These are phyloP conservation scores for Tenthredo amoena DNA, from an alignment of 2,888 invertebrate genomes.

Conservation along the genomic window DNA sequence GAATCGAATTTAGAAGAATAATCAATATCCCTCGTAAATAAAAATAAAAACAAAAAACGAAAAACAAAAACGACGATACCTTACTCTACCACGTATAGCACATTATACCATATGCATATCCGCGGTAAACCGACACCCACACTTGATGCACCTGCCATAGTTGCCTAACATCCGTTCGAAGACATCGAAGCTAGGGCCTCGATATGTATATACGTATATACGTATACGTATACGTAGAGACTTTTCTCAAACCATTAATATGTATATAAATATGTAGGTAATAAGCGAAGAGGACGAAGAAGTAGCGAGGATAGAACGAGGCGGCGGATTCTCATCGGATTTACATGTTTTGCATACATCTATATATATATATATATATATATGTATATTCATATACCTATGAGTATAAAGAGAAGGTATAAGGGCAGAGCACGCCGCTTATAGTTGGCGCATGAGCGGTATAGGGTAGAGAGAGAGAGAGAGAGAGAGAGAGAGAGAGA, in stretches of 20 bases:
- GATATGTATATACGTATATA: not conserved
- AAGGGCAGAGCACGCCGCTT: not conserved
- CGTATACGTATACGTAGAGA: not conserved
- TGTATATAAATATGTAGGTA: constrained; percentile 19
- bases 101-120: not conserved
- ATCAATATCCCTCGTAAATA: not conserved
- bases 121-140: constrained; percentile 38
- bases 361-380: too few relatives aligned
- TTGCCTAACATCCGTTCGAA: constrained; percentile 70
- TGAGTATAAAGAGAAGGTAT: not conserved
- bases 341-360: constrained; percentile 46
- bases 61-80: too few relatives aligned
- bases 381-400: not conserved
- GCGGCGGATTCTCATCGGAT: constrained; percentile 40
- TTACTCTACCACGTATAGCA: too few relatives aligned
- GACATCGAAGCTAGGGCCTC: not conserved
- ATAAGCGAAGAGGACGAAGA: not conserved
- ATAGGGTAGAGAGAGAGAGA: too few relatives aligned
- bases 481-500: too few relatives aligned
- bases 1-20: not conserved
- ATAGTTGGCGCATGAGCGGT: not conserved
- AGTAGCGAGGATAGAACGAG: not conserved
- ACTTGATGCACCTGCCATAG: constrained; percentile 63
- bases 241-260: not conserved
- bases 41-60: too few relatives aligned